These are phyloP conservation scores for Falco biarmicus DNA, from an alignment of 2,797 vertebrate species.

Conservation along the genomic window DNA sequence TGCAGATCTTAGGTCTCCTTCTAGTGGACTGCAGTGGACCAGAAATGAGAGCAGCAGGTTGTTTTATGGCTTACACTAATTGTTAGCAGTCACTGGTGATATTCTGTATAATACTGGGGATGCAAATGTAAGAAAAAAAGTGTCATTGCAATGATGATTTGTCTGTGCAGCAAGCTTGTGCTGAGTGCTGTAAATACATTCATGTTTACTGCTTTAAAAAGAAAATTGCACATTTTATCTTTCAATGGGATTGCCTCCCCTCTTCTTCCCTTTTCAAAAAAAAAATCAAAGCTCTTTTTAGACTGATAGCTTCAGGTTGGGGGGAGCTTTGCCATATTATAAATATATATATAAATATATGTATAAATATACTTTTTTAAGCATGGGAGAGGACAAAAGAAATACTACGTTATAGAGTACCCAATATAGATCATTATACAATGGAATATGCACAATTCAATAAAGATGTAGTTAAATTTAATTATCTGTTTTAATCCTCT, in stretches of 20 bases:
- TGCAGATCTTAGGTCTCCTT: not conserved
- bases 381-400: slow-evolving; percentile 75
- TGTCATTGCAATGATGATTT: slow-evolving; percentile 61
- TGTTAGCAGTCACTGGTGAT: slow-evolving; percentile 58
- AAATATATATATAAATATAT: slow-evolving; percentile 78
- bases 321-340: slow-evolving; percentile 76
- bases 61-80: slow-evolving; percentile 45
- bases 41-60: slow-evolving; percentile 63
- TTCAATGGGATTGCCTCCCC: slow-evolving; percentile 72
- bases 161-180: slow-evolving; percentile 72
- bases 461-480: slow-evolving; percentile 78
- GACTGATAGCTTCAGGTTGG: slow-evolving; percentile 61
- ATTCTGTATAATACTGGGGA: slow-evolving; percentile 64
- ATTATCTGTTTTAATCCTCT: slow-evolving; percentile 65
- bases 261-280: slow-evolving; percentile 54
- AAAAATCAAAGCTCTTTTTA: slow-evolving; percentile 68
- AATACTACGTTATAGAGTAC: slow-evolving; percentile 74
- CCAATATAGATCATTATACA: slow-evolving; percentile 72
- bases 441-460: slow-evolving; percentile 79
- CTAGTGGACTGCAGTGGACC: slow-evolving; percentile 43
- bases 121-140: slow-evolving; percentile 61
- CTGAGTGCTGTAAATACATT: slow-evolving; percentile 77
- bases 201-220: slow-evolving; percentile 79
- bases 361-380: slow-evolving; percentile 83
- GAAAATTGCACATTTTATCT: slow-evolving; percentile 80